Base-by-base conservation (phyloP, 2,888 invertebrate genomes). In the Iselma pallidipennis region DNA sequence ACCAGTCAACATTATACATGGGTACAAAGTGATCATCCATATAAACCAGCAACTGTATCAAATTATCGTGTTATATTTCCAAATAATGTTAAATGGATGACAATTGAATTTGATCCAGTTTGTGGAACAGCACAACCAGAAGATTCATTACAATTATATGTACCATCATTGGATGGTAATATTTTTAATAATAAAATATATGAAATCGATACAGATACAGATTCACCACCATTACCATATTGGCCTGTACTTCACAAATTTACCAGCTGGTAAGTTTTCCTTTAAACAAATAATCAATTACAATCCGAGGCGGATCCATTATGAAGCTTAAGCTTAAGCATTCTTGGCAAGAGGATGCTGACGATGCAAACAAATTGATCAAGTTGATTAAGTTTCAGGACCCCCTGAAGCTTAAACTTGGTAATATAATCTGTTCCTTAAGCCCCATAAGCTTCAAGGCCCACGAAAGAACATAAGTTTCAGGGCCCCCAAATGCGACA, bases 21-120 rank as follows among this genome's bases (percentile, higher is more conserved):
- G 85, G 89, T 96, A 1, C 98, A 98, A 82, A 96, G 96, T 79
- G 96, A 96, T 42, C 98, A 98, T 84, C 98, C 98, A 0, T 98
- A 98, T 82, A 93, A 93, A 80, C 91, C 94, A 42, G 91, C 95
- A 0, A 87, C 91, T 16, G 91, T 96, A 29, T 89, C 91, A 42
- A 93, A 94, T 77, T 94, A 92, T 81, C 88, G 89, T 80, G 95
- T 97, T 7, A 85, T 90, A 42, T 98, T 98, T 82, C 96, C 97
- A 0, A 85, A 90, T 2, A 87, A 87, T 67, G 94, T 98, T 0
- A 91, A 93, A 68, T 97, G 97, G 94, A 85, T 98, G 76, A 92
- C 93, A 12, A 82, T 98, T 4, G 96, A 98, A 82, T 97, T 98
- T 83, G 97, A 97, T 78, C 87, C 92, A 0, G 89, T 92, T 63